phyloP scores from a whole-genome alignment of 2,113 vertebrate genomes.

The Misgurnus mizolepis region DNA sequence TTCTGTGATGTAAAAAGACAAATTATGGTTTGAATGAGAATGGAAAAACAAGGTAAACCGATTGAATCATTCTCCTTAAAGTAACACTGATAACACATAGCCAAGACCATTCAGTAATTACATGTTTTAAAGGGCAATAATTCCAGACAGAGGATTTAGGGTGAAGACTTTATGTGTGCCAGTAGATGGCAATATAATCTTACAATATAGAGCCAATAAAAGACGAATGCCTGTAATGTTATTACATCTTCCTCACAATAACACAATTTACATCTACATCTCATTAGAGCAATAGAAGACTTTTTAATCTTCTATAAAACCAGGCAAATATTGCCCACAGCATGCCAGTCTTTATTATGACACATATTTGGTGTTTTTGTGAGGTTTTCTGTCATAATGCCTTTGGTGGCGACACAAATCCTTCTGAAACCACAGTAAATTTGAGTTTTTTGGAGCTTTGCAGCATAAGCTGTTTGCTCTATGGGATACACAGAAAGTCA shows the following conservation, averaged over 20 bases:
- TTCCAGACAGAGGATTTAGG: conserved; percentile 6
- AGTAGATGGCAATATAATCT: background rate
- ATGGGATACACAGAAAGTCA: too few species aligned
- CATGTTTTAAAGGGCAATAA: background rate
- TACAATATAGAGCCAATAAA: too few species aligned
- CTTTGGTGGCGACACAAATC: too few species aligned
- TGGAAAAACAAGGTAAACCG: background rate
- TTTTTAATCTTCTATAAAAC: too few species aligned
- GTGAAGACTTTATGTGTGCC: background rate
- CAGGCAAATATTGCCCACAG: too few species aligned
- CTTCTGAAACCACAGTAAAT: background rate
- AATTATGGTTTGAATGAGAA: conserved; percentile 22
- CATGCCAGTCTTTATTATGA: too few species aligned
- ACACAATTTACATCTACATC: too few species aligned
- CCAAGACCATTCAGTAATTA: background rate
- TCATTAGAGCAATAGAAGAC: too few species aligned
- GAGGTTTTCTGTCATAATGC: background rate
- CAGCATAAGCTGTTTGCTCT: too few species aligned
- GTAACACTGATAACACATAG: background rate
- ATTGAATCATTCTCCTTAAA: conserved; percentile 9
- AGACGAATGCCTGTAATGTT: too few species aligned
- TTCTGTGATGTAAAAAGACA: conserved; percentile 20
- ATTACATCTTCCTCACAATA: too few species aligned
- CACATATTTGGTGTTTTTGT: background rate
- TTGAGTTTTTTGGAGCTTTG: background rate